Conservation (phyloP, 2,888 invertebrate genomes). For the Pseudococcus viburni region DNA sequence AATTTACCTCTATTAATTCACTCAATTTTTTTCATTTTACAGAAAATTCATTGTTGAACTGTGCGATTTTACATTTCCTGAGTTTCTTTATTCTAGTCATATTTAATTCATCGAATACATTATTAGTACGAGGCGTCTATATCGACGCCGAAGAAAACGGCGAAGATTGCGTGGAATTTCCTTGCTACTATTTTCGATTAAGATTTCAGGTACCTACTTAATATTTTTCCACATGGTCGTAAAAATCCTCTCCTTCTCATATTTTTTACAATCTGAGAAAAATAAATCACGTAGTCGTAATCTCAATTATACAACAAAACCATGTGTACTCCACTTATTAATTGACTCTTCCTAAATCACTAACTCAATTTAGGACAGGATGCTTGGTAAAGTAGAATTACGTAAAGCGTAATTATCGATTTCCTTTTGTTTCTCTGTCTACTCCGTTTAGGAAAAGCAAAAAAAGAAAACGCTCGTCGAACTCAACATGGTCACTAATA, state of each 20-base stretch:
- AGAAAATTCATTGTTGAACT: conserved; percentile 83
- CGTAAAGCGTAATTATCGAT: conserved; percentile 39
- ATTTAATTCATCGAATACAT: conserved; percentile 88
- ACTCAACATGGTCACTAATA: conserved; percentile 14
- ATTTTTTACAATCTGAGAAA: not conserved
- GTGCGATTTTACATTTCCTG: conserved; percentile 84
- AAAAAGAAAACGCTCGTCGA: conserved; percentile 55
- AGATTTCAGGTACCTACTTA: conserved; percentile 76
- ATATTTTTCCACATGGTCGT: not conserved
- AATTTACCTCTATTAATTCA: no score
- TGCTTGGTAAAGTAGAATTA: conserved; percentile 9
- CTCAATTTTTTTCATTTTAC: conserved; percentile 70
- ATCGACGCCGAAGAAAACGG: conserved; percentile 89
- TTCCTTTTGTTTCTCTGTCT: conserved; percentile 3
- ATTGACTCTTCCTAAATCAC: conserved; percentile 52
- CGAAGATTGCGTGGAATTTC: conserved; percentile 86
- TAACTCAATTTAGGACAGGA: conserved; percentile 46
- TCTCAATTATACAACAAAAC: not conserved
- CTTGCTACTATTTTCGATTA: conserved; percentile 85
- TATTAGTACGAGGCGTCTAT: conserved; percentile 88
- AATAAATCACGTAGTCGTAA: not conserved
- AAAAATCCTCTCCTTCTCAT: not conserved
- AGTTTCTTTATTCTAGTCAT: conserved; percentile 83
- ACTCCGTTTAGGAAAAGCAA: conserved; percentile 37
- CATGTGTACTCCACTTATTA: conserved; percentile 5